phyloP scores from a whole-genome alignment of 2,888 invertebrate species.

The Xestia rhomboidea region DNA sequence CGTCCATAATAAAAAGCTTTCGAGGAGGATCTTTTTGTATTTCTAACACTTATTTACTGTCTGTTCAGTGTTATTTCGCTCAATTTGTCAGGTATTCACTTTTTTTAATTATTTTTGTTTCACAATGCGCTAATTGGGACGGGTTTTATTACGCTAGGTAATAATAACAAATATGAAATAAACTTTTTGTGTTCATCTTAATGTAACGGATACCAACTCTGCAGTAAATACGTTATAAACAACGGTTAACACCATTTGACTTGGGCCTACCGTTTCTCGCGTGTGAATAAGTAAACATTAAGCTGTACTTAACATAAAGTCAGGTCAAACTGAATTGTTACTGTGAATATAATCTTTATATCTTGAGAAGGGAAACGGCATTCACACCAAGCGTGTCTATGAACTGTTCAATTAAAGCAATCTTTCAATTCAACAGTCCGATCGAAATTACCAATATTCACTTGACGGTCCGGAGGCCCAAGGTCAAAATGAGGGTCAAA shows the following conservation, averaged over 20 bases:
- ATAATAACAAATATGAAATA: background rate
- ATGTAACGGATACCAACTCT: slow-evolving; percentile 40
- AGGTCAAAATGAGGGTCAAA: background rate
- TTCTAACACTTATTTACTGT: background rate
- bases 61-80: background rate
- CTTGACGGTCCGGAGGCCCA: background rate
- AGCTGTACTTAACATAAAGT: slow-evolving; percentile 40
- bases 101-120: background rate
- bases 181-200: background rate
- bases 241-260: slow-evolving; percentile 72
- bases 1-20: background rate
- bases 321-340: slow-evolving; percentile 19
- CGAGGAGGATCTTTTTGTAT: background rate
- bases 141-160: background rate
- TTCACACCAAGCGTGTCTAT: background rate
- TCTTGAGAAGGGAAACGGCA: background rate
- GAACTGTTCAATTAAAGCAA: background rate
- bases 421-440: background rate
- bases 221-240: slow-evolving; percentile 63
- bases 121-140: background rate
- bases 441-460: background rate
- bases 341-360: slow-evolving; percentile 18
- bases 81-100: background rate
- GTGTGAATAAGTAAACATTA: slow-evolving; percentile 57
- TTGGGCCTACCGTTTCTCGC: slow-evolving; percentile 66